phyloP scores from a whole-genome alignment of 2,113 vertebrate genomes.

The Empidonax traillii region DNA sequence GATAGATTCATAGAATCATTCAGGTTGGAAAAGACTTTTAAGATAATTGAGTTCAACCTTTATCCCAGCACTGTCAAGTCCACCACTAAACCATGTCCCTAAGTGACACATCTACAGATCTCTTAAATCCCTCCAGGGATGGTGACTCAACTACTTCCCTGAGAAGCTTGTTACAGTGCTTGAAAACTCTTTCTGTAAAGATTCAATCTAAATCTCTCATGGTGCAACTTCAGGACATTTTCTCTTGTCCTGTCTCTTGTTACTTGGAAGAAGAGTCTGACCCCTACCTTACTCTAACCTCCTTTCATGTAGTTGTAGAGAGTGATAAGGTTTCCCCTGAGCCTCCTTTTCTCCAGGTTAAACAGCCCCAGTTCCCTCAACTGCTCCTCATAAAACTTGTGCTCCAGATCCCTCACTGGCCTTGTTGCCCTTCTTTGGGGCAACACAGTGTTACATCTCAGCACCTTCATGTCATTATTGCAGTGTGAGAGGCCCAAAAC shows the following conservation, averaged over 20 bases:
- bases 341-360: neutral
- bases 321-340: neutral
- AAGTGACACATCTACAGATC: neutral
- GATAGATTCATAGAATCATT: neutral
- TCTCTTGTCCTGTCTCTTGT: neutral
- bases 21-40: neutral
- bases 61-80: neutral
- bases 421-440: neutral
- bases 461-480: neutral
- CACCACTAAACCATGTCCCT: neutral
- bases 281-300: neutral
- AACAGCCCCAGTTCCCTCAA: neutral
- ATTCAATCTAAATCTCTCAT: neutral
- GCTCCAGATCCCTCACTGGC: neutral
- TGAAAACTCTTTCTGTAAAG: neutral
- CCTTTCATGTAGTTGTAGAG: neutral
- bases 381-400: neutral
- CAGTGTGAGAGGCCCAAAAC: neutral
- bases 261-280: neutral
- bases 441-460: no score
- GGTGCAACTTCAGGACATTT: neutral
- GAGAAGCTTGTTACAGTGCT: neutral
- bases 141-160: neutral
- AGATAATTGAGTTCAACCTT: neutral
- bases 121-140: neutral